Conservation (phyloP, 2,113 vertebrate genomes). For the rat (Rattus norvegicus) region DNA sequence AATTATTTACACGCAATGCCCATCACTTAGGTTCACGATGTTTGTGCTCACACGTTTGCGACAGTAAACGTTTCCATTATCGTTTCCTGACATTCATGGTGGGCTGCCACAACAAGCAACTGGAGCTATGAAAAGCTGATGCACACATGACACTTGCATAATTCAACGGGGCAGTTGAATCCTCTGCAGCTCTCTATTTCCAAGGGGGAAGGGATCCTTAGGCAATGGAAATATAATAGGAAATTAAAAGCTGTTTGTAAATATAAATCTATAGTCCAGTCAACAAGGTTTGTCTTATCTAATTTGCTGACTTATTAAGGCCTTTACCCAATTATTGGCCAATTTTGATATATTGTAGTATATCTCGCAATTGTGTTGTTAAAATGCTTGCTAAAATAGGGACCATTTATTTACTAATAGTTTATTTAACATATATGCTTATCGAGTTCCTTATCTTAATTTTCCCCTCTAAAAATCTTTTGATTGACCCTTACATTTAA, state of each 20-base stretch:
- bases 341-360: not conserved
- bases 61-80: not conserved
- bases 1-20: not conserved
- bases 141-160: fast-evolving
- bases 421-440: conserved; percentile 3
- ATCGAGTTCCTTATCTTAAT: not conserved
- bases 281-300: not conserved
- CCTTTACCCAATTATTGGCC: conserved; percentile 14
- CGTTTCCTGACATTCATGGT: not conserved
- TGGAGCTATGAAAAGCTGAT: not conserved
- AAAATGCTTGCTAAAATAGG: not conserved
- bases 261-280: not conserved
- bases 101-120: not conserved
- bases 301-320: not conserved
- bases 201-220: not conserved
- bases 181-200: not conserved
- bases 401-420: not conserved
- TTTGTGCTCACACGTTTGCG: not conserved
- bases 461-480: not conserved
- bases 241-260: conserved; percentile 12
- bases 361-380: not conserved
- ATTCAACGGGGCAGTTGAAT: not conserved
- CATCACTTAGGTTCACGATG: not conserved
- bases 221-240: not conserved
- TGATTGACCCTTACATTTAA: not conserved